Conservation (phyloP, 2,888 invertebrate genomes). For the Xylophagus ater region DNA sequence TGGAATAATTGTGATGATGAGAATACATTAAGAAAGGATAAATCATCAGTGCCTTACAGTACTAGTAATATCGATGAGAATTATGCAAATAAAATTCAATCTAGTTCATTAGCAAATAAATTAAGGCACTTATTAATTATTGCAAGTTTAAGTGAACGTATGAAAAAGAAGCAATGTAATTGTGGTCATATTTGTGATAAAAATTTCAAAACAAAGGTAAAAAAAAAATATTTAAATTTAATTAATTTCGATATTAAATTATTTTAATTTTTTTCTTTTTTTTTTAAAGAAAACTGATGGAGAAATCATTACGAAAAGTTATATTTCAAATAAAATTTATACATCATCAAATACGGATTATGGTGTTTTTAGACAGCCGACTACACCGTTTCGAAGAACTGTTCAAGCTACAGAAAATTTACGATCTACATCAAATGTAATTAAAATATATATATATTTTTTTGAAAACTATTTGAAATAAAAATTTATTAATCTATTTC, state of each 20-base stretch:
- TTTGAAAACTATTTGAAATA: neutral
- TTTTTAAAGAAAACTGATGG: constrained; percentile 20
- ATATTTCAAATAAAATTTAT: constrained; percentile 26
- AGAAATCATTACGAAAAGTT: constrained; percentile 24
- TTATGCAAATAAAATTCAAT: constrained; percentile 11
- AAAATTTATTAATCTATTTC: neutral
- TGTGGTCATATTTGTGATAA: constrained; percentile 36
- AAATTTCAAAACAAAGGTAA: constrained; percentile 25
- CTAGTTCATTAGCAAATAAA: constrained; percentile 31
- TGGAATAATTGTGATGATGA: constrained; percentile 49
- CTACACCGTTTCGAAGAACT: constrained; percentile 29
- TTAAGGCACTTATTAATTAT: constrained; percentile 36
- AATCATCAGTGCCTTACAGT: constrained; percentile 10
- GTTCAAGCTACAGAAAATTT: constrained; percentile 28
- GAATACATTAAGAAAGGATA: constrained; percentile 8
- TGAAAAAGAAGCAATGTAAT: constrained; percentile 31
- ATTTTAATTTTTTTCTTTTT: too few species aligned
- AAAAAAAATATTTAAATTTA: too few species aligned
- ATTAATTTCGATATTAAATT: too few species aligned
- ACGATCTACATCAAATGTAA: constrained; percentile 4
- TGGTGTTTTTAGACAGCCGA: constrained; percentile 28
- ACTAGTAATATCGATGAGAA: constrained; percentile 9
- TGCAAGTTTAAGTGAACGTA: constrained; percentile 36
- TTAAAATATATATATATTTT: neutral
- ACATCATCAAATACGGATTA: constrained; percentile 16